Percentiles rank a stretch among this genome's conserved stretches.
Conservation (phyloP, 2,113 vertebrate species). For the Pseudorasbora parva region DNA sequence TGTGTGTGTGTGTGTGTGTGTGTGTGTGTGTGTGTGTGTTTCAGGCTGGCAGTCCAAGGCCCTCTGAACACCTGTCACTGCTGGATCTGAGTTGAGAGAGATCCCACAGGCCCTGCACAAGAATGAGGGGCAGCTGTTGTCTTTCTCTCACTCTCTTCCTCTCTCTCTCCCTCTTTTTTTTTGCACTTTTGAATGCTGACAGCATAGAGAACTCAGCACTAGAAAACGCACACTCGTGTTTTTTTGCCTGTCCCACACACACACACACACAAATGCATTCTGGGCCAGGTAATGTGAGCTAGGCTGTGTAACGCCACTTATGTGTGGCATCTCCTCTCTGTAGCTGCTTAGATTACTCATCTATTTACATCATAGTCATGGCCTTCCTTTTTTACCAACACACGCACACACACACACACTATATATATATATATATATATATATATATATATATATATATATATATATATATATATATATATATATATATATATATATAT, state of each 20-base stretch:
- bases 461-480: too few species aligned
- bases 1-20: too few species aligned
- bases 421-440: too few species aligned
- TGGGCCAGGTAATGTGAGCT: constrained; percentile 55
- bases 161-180: constrained; percentile 23
- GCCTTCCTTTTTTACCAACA: constrained; percentile 47
- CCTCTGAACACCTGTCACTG: constrained; percentile 69
- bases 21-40: constrained; percentile 26
- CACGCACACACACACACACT: background rate
- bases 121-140: constrained; percentile 36
- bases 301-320: constrained; percentile 60
- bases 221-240: constrained; percentile 23
- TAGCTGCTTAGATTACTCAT: constrained; percentile 56
- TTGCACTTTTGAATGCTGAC: constrained; percentile 50
- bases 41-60: constrained; percentile 13
- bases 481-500: too few species aligned
- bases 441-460: too few species aligned
- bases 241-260: constrained; percentile 27
- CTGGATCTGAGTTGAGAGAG: constrained; percentile 29
- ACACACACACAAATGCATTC: constrained; percentile 5
- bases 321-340: constrained; percentile 66
- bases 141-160: constrained; percentile 46
- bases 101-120: constrained; percentile 34
- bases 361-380: constrained; percentile 64
- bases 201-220: constrained; percentile 37